Evolutionary conservation across 2,113 vertebrate species (phyloP), one percentile per base, ranked within the genome.

Genomic region (Carassius carassius): DNA sequence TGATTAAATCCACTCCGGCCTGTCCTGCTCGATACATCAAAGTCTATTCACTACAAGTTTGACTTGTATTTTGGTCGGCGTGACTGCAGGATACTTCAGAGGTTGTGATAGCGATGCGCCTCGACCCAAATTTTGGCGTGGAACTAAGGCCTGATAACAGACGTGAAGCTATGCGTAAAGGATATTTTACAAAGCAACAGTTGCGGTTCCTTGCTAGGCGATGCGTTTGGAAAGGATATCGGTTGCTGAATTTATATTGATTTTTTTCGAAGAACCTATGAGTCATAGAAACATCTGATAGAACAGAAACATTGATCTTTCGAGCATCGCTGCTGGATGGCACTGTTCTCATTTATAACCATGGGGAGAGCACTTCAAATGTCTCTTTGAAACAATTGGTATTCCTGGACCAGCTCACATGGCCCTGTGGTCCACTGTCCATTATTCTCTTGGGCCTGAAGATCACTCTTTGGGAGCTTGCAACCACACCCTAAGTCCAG

Each of bases 121-220:
- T 70, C 23, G 19, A 44, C 32, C 25, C 47, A 35, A 56, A 77
- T 35, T 75, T 86, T 37, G 11, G 21, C 10, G 41, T 19, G 11
- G 54, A 84, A 86, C 69, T 76, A 81, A 84, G 73, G 72, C 69
- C 78, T 54, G 73, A 49, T 73, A 75, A 63, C 78, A 44, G 84
- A 72, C 13, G 41, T 41, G 58, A 81, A 77, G 69, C 70, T 76
- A 81, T 81, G 69, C 69, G 54, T 69, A 86, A 83, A 83, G 84
- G 84, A 85, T 86, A 87, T 87, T 88, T 86, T 90, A 87, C 86
- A 88, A 76, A 83, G 89, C 83, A 81, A 85, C 58, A 79, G 76
- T 85, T 87, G 85, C 56, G 44, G 74, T 62, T 70, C 73, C 73
- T 82, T 73, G 73, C 54, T 51, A 84, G 78, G 41, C 51, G 63